Base-by-base conservation (phyloP, 2,797 vertebrate genomes). In the Octomys mimax region DNA sequence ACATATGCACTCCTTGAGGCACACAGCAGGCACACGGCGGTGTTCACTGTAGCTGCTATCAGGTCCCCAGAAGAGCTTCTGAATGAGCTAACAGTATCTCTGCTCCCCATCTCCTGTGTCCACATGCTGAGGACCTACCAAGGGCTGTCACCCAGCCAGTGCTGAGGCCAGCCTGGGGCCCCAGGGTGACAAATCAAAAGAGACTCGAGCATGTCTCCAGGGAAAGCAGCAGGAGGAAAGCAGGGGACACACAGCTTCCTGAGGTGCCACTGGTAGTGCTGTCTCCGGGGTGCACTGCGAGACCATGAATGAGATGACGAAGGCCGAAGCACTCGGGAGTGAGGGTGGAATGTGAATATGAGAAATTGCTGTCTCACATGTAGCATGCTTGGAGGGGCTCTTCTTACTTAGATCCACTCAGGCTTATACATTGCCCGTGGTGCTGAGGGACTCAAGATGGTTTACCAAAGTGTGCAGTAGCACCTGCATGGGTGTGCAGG, bases 251-350 rank as follows among this genome's bases (percentile, higher is more conserved):
- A 6, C 13, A 96, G 68, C 88, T 85, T 83, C 80, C 75, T 9
- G 11, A 82, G 57, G 89, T 90, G 70, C 46, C 75, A 64, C 66
- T 59, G 21, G 87, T 36, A 46, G 6, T 49, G 73, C 71, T 79
- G 46, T 87, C 81, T 95, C 12, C 49, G 22, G 70, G 89, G 49
- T 33, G 24, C 49, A 59, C 22, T n/a, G 28, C 5, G 11, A 42
- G 82, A 54, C 22, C 83, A 77, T 94, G 59, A 92, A 96, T 93
- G 91, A 95, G 81, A 89, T 81, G 91, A 91, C 89, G 80, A 95
- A 96, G 85, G 28, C 33, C 36, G 52, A 96, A 95, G 33, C 39
- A 83, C 54, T n/a, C 26, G 87, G 75, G 19, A 78, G 92, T 80
- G 87, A 75, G 86, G 52, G 31, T 57, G 79, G 62, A 71, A 73